Evolutionary conservation across 2,797 vertebrate genomes (phyloP).

Genomic region (Eulemur rubriventer): DNA sequence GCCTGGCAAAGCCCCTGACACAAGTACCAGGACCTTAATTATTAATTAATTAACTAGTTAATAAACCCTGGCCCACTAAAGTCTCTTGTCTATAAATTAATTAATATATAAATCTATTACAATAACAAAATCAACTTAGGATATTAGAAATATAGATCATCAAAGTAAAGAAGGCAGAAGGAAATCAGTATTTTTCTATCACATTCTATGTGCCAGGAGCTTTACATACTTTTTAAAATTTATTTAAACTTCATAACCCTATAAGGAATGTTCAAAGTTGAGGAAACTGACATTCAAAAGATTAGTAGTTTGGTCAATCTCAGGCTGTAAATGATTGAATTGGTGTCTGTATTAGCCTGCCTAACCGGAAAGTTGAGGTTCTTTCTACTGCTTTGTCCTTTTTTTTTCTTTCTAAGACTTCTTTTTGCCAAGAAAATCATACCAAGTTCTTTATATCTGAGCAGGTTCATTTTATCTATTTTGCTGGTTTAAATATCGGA

Average conservation of each 20-base stretch:
- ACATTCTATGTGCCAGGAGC: not conserved
- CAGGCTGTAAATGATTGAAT: not conserved
- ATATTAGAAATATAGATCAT: not conserved
- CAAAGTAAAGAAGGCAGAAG: not conserved
- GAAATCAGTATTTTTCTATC: not conserved
- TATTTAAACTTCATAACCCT: not conserved
- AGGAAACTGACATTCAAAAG: not conserved
- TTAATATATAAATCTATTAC: not conserved
- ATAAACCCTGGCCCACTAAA: not conserved
- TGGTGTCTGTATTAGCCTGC: not conserved
- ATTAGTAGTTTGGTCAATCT: not conserved
- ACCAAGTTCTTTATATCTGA: not conserved
- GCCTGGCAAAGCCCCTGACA: not conserved
- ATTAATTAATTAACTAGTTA: not conserved
- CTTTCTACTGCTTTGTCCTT: not conserved
- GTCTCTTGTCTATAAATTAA: not conserved
- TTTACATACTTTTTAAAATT: not conserved
- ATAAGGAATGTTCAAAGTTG: not conserved
- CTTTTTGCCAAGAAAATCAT: not conserved
- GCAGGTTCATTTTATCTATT: not conserved
- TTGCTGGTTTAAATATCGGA: not conserved
- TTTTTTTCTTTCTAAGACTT: not conserved
- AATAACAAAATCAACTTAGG: not conserved
- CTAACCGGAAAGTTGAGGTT: not conserved
- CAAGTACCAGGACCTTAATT: not conserved